phyloP scores from a whole-genome alignment of 1,140 invertebrate species.

The Drosophila paulistorum region DNA sequence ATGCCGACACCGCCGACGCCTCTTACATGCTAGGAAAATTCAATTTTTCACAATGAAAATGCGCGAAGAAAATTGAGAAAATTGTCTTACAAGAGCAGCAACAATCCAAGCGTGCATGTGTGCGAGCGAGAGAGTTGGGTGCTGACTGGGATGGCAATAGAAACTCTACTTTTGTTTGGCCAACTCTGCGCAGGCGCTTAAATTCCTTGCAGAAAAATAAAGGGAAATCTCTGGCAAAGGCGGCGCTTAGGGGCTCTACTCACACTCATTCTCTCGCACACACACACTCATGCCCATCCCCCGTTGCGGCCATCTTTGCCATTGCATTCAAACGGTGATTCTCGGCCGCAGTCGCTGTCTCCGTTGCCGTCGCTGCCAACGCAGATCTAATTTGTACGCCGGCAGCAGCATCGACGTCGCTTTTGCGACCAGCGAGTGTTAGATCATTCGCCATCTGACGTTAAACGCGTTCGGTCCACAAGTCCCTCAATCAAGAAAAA shows the following conservation, averaged over 20 bases:
- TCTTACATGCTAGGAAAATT: constrained; percentile 48
- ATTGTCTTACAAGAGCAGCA: constrained; percentile 66
- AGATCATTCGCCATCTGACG: constrained; percentile 75
- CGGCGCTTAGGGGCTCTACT: constrained; percentile 65
- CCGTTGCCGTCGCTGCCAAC: constrained; percentile 29
- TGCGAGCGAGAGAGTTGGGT: constrained; percentile 12
- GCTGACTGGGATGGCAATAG: constrained; percentile 19
- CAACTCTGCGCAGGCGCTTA: constrained; percentile 63
- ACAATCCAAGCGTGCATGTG: constrained; percentile 9
- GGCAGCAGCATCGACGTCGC: constrained; percentile 54
- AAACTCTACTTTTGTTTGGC: constrained; percentile 54
- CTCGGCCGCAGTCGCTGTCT: constrained; percentile 32
- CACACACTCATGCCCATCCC: constrained; percentile 41
- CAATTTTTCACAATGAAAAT: constrained; percentile 82
- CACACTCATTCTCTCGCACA: constrained; percentile 11
- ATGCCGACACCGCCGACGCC: neutral
- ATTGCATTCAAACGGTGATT: constrained; percentile 33
- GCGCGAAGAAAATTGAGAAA: constrained; percentile 74
- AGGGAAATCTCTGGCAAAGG: constrained; percentile 71
- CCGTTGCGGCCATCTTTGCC: constrained; percentile 58
- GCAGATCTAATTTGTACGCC: constrained; percentile 54
- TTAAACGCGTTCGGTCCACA: constrained; percentile 72
- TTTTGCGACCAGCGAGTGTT: constrained; percentile 49
- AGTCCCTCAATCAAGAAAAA: constrained; percentile 13
- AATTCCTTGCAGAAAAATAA: constrained; percentile 50